Evolutionary conservation across 2,888 invertebrate genomes (phyloP).

Genomic region (Volucella zonaria): DNA sequence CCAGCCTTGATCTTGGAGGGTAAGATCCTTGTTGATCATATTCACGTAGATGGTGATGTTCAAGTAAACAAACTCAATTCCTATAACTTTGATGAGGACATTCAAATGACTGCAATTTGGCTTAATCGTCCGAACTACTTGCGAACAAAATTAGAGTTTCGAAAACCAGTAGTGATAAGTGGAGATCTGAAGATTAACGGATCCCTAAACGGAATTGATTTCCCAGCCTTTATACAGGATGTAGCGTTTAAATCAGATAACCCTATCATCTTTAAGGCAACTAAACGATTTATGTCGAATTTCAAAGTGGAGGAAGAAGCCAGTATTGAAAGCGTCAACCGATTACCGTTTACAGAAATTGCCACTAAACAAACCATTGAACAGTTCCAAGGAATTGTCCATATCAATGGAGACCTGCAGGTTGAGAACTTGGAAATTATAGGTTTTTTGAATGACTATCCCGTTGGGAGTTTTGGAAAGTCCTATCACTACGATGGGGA

Average conservation of each 20-base stretch:
- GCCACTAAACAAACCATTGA: conserved; percentile 79
- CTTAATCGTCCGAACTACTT: conserved; percentile 81
- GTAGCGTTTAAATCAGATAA: conserved; percentile 81
- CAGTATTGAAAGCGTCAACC: conserved; percentile 81
- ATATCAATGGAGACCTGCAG: conserved; percentile 78
- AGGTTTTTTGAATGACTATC: conserved; percentile 75
- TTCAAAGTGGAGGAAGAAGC: conserved; percentile 79
- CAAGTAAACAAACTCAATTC: conserved; percentile 77
- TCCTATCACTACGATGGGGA: conserved; percentile 76
- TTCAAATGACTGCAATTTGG: conserved; percentile 81
- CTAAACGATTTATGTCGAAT: conserved; percentile 76
- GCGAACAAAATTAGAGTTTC: conserved; percentile 78
- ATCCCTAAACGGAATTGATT: conserved; percentile 80
- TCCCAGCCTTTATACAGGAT: conserved; percentile 81
- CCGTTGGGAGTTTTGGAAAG: conserved; percentile 52
- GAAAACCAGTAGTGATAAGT: conserved; percentile 76
- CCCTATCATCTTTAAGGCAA: conserved; percentile 71
- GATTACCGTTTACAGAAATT: conserved; percentile 80
- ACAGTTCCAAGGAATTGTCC: conserved; percentile 76
- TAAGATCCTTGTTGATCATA: conserved; percentile 81
- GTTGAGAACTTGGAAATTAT: conserved; percentile 74
- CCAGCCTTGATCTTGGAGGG: conserved; percentile 80
- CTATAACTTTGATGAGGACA: conserved; percentile 76
- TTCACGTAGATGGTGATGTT: conserved; percentile 79
- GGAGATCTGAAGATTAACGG: conserved; percentile 77